These are phyloP conservation scores for Drosophila sp. DNA, from an alignment of 1,140 invertebrate species.

Conservation along the genomic window DNA sequence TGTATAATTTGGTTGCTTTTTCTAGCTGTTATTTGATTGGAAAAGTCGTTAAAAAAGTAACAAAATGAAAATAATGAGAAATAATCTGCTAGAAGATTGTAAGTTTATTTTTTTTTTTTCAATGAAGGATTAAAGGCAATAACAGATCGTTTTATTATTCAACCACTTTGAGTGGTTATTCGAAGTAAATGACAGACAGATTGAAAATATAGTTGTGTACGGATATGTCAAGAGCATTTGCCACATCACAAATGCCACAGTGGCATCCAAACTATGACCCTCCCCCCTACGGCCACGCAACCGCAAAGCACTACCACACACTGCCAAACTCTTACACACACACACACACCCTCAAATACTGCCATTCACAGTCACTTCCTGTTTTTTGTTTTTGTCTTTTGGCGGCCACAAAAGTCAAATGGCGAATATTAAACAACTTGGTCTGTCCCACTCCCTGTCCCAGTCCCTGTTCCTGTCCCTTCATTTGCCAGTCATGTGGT, in stretches of 20 bases:
- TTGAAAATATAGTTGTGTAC: no score
- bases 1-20: no score
- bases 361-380: conserved; percentile 43
- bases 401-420: conserved; percentile 51
- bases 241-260: neutral
- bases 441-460: conserved; percentile 10
- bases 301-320: neutral
- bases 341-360: conserved; percentile 2
- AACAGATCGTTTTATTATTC: neutral
- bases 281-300: neutral
- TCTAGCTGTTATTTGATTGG: no score
- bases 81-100: no score
- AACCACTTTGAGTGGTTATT: neutral
- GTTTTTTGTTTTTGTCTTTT: conserved; percentile 51
- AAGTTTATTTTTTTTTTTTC: no score
- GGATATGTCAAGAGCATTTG: neutral
- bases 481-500: conserved; percentile 17
- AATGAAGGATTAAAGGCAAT: neutral
- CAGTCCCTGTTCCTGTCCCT: neutral
- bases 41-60: no score
- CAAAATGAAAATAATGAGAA: no score
- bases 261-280: conserved; percentile 4
- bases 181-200: neutral
- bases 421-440: conserved; percentile 59
- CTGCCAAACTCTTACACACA: neutral